A percentile compares a stretch with the other conserved stretches of the same genome.
phyloP scores from a whole-genome alignment of 2,888 invertebrate species.

The Schizaphis graminum region DNA sequence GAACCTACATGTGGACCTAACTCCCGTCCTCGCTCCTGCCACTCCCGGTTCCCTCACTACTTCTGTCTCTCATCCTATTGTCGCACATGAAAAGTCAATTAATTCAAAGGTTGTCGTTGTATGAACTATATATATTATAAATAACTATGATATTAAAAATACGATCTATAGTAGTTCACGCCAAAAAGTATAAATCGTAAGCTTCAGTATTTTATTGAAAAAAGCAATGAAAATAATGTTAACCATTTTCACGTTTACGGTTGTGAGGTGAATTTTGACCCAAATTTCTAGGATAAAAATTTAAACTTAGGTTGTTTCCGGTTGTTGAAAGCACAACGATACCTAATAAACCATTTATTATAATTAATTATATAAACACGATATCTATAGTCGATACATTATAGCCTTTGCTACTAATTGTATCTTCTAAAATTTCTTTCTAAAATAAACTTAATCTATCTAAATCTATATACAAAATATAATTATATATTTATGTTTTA shows the following conservation, averaged over 20 bases:
- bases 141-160: background rate
- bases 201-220: background rate
- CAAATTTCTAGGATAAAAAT: background rate
- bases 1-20: background rate
- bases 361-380: background rate
- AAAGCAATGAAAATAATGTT: background rate
- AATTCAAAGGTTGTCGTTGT: constrained; percentile 44
- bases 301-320: constrained; percentile 35
- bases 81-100: constrained; percentile 55
- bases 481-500: background rate
- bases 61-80: background rate
- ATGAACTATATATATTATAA: background rate
- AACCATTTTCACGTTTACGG: background rate
- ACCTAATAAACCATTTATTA: background rate
- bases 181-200: background rate
- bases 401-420: background rate
- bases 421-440: constrained; percentile 14
- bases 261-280: constrained; percentile 31
- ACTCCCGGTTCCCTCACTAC: background rate
- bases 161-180: background rate
- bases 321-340: constrained; percentile 16
- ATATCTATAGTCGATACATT: background rate
- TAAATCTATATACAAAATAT: constrained; percentile 17
- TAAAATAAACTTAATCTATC: background rate
- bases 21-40: background rate